Percentiles rank a stretch among this genome's conserved stretches.
Evolutionary conservation across 2,113 vertebrate species (phyloP).

Genomic region (Synchiropus splendidus): DNA sequence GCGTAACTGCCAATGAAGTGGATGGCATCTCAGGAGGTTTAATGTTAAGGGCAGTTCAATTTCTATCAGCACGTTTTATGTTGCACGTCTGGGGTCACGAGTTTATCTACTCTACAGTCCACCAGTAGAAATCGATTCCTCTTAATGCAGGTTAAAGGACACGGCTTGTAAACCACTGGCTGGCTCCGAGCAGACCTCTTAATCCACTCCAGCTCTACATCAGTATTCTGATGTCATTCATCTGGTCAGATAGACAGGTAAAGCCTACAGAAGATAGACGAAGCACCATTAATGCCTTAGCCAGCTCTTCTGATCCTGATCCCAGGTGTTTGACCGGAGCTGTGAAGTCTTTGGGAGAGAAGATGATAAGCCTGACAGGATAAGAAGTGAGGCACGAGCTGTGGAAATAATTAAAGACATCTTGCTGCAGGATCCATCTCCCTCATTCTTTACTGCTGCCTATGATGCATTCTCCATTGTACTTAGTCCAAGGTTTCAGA

Average conservation of each 20-base stretch:
- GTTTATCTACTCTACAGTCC: slow-evolving; percentile 15
- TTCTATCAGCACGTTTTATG: too few relatives aligned
- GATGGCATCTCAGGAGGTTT: too few relatives aligned
- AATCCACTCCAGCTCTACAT: slow-evolving; percentile 14
- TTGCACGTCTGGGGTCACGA: background rate
- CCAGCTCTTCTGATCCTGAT: slow-evolving; percentile 15
- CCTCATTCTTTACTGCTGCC: too few relatives aligned
- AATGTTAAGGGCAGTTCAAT: too few relatives aligned
- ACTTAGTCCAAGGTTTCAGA: too few relatives aligned
- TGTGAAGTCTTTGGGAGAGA: slow-evolving; percentile 12
- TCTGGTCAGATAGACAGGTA: slow-evolving; percentile 14
- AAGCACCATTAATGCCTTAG: slow-evolving; percentile 6
- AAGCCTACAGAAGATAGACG: slow-evolving; percentile 13
- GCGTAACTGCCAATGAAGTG: too few relatives aligned
- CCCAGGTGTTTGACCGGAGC: slow-evolving; percentile 11
- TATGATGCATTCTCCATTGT: too few relatives aligned
- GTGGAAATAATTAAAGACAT: too few relatives aligned
- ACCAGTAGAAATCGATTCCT: slow-evolving; percentile 14
- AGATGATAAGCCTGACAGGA: slow-evolving; percentile 12
- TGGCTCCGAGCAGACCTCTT: background rate
- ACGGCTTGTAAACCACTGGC: slow-evolving; percentile 12
- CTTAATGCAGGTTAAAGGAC: slow-evolving; percentile 9
- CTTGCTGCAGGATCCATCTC: too few relatives aligned
- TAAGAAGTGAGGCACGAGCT: slow-evolving; percentile 1
- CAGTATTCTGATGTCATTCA: slow-evolving; percentile 17